Conservation (phyloP, 2,113 vertebrate species). For the Eudyptes chrysolophus region DNA sequence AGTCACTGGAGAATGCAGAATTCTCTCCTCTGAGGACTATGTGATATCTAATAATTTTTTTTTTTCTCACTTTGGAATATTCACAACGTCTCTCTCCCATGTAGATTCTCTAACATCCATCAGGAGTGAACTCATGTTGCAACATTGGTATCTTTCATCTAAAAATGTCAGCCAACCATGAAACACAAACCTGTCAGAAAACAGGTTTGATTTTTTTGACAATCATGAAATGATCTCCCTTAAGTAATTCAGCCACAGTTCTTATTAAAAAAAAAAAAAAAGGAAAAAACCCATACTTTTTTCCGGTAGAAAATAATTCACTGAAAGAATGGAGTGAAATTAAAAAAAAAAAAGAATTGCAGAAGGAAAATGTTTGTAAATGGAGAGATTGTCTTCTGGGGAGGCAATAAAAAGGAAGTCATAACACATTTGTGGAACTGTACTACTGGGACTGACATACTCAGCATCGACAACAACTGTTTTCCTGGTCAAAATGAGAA, state of each 20-base stretch:
- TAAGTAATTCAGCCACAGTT: neutral
- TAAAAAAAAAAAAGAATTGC: neutral
- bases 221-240: neutral
- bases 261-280: neutral
- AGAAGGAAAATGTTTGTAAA: neutral
- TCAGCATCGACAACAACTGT: neutral
- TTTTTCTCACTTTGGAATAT: neutral
- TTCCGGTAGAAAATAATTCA: neutral
- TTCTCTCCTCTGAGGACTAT: neutral
- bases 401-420: neutral
- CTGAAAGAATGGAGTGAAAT: neutral
- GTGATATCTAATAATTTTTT: neutral
- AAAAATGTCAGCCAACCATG: neutral
- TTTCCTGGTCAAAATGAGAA: neutral
- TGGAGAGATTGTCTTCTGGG: neutral
- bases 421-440: neutral
- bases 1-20: neutral
- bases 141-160: neutral
- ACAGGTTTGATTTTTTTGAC: neutral
- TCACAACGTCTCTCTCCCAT: neutral
- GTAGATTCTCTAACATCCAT: neutral
- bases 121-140: neutral
- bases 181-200: neutral
- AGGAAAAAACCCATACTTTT: fast-evolving
- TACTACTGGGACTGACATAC: neutral